Conservation (phyloP, 2,797 vertebrate species). For the Spinus olivaceus region DNA sequence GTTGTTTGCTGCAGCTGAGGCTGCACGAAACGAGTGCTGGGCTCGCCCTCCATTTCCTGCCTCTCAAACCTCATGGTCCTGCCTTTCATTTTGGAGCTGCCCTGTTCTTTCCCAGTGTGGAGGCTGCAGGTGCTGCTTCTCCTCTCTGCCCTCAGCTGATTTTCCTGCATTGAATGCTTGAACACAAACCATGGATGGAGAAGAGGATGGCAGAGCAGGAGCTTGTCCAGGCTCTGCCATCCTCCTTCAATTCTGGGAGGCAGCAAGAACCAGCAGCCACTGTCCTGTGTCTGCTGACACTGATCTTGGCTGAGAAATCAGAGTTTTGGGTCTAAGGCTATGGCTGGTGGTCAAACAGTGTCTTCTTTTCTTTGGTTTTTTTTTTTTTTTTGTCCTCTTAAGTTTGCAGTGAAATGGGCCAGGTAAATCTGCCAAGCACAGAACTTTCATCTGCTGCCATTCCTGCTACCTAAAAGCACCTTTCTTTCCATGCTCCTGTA, state of each 20-base stretch:
- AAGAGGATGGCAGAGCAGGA: neutral
- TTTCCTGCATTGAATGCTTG: neutral
- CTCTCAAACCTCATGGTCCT: slow-evolving; percentile 23
- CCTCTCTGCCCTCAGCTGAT: neutral
- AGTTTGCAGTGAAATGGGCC: accelerated
- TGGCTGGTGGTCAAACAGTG: neutral
- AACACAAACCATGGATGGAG: neutral
- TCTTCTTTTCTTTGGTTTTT: accelerated
- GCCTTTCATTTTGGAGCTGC: slow-evolving; percentile 58
- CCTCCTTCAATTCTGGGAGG: neutral
- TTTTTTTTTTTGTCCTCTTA: neutral
- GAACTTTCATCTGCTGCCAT: neutral
- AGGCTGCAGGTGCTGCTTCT: slow-evolving; percentile 18
- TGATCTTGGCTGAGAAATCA: neutral
- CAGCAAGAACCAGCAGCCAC: neutral
- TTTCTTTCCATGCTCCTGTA: accelerated
- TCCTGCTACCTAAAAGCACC: neutral
- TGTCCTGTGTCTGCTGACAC: neutral
- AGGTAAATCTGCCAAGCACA: neutral
- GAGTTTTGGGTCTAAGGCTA: neutral
- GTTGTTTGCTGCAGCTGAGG: slow-evolving; percentile 30
- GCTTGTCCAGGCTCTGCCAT: neutral
- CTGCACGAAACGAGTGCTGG: neutral
- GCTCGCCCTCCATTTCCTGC: slow-evolving; percentile 62
- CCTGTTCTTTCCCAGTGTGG: neutral